These are phyloP conservation scores for Agapostemon virescens DNA, from an alignment of 2,888 invertebrate species.

Conservation along the genomic window DNA sequence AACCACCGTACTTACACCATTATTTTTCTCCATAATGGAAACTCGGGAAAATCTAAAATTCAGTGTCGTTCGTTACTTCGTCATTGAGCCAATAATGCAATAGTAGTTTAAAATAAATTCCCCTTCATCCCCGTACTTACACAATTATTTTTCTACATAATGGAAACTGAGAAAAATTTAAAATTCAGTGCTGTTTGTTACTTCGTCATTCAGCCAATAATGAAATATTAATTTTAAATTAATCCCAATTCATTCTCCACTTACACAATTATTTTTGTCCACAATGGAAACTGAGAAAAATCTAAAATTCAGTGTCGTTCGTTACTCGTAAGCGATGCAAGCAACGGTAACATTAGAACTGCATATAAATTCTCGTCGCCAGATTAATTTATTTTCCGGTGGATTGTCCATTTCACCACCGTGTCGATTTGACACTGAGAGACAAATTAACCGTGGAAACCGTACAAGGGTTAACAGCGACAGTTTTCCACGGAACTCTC, in stretches of 20 bases:
- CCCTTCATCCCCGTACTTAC: too few species aligned
- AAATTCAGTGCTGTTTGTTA: too few species aligned
- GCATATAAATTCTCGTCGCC: neutral
- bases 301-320: neutral
- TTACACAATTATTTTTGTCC: neutral
- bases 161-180: too few species aligned
- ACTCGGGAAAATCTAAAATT: neutral
- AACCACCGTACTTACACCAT: neutral
- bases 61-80: neutral
- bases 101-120: too few species aligned
- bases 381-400: neutral
- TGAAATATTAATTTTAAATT: neutral
- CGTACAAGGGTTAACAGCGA: neutral
- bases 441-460: neutral
- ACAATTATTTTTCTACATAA: too few species aligned
- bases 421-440: neutral
- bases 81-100: too few species aligned
- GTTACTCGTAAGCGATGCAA: neutral
- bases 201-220: neutral
- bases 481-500: neutral
- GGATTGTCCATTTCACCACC: neutral
- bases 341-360: neutral
- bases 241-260: neutral
- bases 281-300: neutral
- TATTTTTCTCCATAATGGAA: neutral